Evolutionary conservation across 1,140 invertebrate genomes (phyloP), one percentile per base, ranked within the genome.

Genomic region (Drosophila sturtevanti): DNA sequence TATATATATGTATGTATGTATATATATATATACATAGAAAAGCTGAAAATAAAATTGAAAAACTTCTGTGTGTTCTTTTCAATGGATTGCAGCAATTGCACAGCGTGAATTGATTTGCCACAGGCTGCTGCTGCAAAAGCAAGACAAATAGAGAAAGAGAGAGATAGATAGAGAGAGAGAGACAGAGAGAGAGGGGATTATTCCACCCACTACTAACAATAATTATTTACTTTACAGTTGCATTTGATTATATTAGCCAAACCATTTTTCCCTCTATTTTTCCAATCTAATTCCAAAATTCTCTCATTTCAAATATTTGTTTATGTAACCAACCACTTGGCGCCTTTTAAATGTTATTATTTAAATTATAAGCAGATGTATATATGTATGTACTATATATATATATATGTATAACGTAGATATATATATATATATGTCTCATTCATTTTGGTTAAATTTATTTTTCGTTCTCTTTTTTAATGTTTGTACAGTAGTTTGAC

Each of bases 291-390:
- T 60, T 58, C 68, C 44, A 38, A 68, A 63, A 68, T 68, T 81
- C 16, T 10, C 68, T 54, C 6, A 27, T 54, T 22, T 81, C 60
- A 79, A 89, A 89, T 91, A 84, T 91, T 91, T 91, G 89, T 91
- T 91, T 91, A 91, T 91, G 58, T 54, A 90, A 84, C 81, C 89
- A 90, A 84, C 81, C 89, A 91, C 84, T 91, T 91, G 89, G 89
- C 89, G 89, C 89, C 89, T 87, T 87, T 90, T 89, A 89, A 90
- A 90, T 90, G 82, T 90, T 82, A 90, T 90, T 90, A 90, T 90
- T 90, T 89, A 90, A 86, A 79, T 81, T 85, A 72, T 63, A 80
- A 69, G 52, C 62, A 34, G 31, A 44, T 66, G 24, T 52, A 48
- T 44, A 22, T 72, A 21, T 31, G 1, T 48, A 48, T 18, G 44